phyloP scores from a whole-genome alignment of 2,113 vertebrate genomes.

The Rhabdornis inornatus region DNA sequence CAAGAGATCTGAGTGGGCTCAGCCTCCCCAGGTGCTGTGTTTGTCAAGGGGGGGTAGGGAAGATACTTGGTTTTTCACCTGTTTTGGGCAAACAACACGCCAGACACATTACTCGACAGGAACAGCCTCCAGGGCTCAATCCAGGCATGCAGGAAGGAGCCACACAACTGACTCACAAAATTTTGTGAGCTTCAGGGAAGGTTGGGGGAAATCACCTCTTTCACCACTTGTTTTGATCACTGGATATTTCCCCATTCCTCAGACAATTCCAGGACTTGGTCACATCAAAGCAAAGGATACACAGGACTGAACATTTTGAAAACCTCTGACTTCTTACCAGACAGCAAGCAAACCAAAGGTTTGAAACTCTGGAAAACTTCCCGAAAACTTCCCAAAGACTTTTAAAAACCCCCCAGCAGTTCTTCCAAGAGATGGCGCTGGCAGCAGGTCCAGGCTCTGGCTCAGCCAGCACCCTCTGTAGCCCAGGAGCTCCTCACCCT shows the following conservation, averaged over 20 bases:
- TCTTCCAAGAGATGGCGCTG: not conserved
- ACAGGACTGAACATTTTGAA: not conserved
- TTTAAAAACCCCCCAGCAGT: not conserved
- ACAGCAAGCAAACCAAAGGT: not conserved
- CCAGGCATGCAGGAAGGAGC: not conserved
- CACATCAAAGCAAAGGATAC: not conserved
- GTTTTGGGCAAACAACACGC: not conserved
- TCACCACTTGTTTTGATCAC: not conserved
- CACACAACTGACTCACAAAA: not conserved
- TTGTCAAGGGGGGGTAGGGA: fast-evolving
- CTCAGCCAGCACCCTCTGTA: not conserved
- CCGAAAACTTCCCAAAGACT: not conserved
- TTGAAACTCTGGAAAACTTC: not conserved
- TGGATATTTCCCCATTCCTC: not conserved
- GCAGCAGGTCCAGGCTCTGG: not conserved
- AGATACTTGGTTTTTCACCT: fast-evolving
- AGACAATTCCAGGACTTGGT: not conserved
- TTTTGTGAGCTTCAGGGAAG: too few species aligned
- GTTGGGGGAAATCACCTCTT: not conserved
- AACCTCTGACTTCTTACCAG: not conserved
- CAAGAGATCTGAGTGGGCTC: not conserved
- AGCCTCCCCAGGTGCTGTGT: not conserved
- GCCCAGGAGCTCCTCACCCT: not conserved
- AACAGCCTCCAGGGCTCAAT: not conserved
- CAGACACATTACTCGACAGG: fast-evolving